A percentile compares a stretch with the other conserved stretches of the same genome.
Evolutionary conservation across 1,140 invertebrate species (phyloP).

Genomic region (Penaeus chinensis): DNA sequence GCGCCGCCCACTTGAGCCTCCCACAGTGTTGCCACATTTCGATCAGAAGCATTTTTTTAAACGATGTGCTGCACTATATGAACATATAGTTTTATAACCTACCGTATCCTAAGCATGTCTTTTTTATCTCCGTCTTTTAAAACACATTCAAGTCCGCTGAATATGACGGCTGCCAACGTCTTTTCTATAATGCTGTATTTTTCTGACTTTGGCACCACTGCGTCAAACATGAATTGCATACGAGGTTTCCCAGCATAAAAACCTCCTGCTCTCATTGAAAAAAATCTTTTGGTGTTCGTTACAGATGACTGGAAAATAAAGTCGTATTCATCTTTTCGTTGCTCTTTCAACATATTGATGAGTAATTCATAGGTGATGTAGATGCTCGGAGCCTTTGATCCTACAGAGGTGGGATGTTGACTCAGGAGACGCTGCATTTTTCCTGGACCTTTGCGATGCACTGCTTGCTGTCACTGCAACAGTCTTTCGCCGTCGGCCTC

Average conservation of each 20-base stretch:
- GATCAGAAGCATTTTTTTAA: not conserved
- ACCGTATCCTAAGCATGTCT: too few species aligned
- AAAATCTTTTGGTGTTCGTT: slow-evolving; percentile 48
- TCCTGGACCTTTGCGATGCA: too few species aligned
- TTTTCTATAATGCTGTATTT: not conserved
- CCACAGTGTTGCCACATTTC: slow-evolving; percentile 24
- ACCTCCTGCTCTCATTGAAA: slow-evolving; percentile 18
- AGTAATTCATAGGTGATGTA: slow-evolving; percentile 30
- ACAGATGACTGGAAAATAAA: slow-evolving; percentile 54
- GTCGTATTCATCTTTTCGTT: slow-evolving; percentile 39
- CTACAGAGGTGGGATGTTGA: not conserved
- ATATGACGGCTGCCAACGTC: not conserved
- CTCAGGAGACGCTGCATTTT: too few species aligned
- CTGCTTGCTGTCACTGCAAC: too few species aligned
- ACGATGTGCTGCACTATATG: too few species aligned
- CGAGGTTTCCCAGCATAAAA: slow-evolving; percentile 20
- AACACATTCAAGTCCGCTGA: not conserved
- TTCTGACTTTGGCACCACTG: slow-evolving; percentile 6
- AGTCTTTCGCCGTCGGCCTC: too few species aligned
- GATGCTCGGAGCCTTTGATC: not conserved
- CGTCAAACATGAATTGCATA: slow-evolving; percentile 29
- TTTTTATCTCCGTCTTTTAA: too few species aligned
- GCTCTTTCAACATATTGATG: slow-evolving; percentile 57
- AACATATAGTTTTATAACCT: too few species aligned
- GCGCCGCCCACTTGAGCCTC: slow-evolving; percentile 36